These are phyloP conservation scores for Cyprinodon tularosa DNA, from an alignment of 2,113 vertebrate species.

Conservation along the genomic window DNA sequence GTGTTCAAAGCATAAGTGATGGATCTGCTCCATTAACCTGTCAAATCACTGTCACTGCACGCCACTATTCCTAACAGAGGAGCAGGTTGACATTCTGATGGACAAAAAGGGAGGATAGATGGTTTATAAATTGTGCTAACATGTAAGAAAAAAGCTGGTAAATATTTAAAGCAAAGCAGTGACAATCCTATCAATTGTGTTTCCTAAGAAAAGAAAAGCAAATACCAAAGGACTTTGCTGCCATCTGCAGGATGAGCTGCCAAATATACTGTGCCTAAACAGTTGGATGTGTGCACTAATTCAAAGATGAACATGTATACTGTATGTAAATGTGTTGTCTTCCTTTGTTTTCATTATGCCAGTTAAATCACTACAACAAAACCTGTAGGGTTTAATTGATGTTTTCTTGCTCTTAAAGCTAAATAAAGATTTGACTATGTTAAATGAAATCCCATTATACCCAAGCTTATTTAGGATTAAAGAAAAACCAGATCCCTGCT, in stretches of 20 bases:
- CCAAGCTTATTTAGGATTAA: background rate
- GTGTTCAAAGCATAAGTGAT: slow-evolving; percentile 27
- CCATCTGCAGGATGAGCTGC: slow-evolving; percentile 52
- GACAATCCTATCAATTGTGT: no score
- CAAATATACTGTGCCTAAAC: background rate
- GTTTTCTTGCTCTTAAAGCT: slow-evolving; percentile 1
- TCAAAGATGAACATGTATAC: slow-evolving; percentile 40
- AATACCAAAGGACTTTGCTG: slow-evolving; percentile 57
- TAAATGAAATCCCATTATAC: background rate
- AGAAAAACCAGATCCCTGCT: background rate
- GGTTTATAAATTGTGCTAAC: slow-evolving; percentile 4
- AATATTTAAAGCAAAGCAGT: no score
- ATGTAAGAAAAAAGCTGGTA: background rate
- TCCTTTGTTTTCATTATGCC: slow-evolving; percentile 27
- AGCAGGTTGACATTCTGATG: slow-evolving; percentile 10
- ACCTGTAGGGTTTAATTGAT: slow-evolving; percentile 1
- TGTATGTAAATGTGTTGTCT: slow-evolving; percentile 29
- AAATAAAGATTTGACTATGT: background rate
- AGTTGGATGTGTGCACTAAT: slow-evolving; percentile 43
- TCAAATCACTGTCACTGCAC: slow-evolving; percentile 38
- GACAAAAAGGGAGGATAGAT: slow-evolving; percentile 11
- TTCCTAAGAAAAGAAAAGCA: background rate
- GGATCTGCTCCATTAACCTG: slow-evolving; percentile 42
- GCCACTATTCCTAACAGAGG: slow-evolving; percentile 11
- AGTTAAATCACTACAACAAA: slow-evolving; percentile 27